Conservation (phyloP, 2,113 vertebrate species). For the Bujurquina vittata region DNA sequence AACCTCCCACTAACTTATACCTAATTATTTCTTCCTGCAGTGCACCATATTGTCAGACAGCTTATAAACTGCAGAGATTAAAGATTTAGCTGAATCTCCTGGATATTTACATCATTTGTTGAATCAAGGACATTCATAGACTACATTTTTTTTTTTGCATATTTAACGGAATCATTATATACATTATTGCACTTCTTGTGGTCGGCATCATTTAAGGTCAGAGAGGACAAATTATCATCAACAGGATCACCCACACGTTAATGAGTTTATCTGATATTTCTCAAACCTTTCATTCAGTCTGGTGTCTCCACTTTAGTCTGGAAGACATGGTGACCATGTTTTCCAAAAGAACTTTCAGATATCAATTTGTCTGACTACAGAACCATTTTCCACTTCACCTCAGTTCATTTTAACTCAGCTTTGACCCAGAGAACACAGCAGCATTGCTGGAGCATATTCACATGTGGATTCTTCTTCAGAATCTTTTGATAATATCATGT, state of each 20-base stretch:
- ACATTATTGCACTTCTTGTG: background rate
- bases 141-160: background rate
- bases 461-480: background rate
- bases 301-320: background rate
- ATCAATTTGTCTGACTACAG: background rate
- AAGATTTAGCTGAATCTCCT: background rate
- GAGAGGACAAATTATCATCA: background rate
- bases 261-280: background rate
- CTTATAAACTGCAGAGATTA: background rate
- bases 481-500: background rate
- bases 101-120: background rate
- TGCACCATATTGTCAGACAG: background rate
- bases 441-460: background rate
- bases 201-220: background rate
- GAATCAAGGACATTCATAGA: background rate
- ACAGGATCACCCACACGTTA: background rate
- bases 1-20: background rate
- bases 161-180: background rate
- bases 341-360: background rate
- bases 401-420: too few relatives aligned
- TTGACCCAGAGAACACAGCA: too few relatives aligned
- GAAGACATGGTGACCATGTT: background rate
- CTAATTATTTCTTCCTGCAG: conserved; percentile 7
- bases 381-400: background rate
- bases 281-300: background rate